Evolutionary conservation across 1,140 invertebrate species (phyloP), one percentile per base, ranked within the genome.

Genomic region (Anagrus nilaparvatae): DNA sequence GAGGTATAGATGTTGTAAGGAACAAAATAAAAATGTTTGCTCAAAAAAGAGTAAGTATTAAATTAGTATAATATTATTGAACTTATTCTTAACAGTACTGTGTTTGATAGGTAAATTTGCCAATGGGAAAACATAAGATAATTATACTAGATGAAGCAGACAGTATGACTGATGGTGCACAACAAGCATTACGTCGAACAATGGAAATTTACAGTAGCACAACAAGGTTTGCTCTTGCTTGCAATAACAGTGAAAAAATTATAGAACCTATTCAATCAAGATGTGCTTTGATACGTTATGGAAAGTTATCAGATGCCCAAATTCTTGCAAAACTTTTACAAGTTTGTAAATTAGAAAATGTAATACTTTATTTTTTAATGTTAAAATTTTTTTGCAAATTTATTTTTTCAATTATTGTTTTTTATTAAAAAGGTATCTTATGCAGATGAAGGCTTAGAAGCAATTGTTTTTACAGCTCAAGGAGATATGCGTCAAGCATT

Each of bases 21-120:
- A 97, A 97, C 59, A 97, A 97, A 71, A 96, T 99, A 3, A 98
- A 98, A 72, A 91, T 94, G 82, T 99, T 99, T 76, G 94, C 95
- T 1, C 93, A 97, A 59, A 88, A 94, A 59, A 96, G 90, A 69
- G 76, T 76, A 43, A 38, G 36, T 3, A 18, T n/a, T 36, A 17
- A 12, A 7, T 27, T 34, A 1, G 17, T 17, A 37, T 8, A 29
- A 28, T 6, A 5, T 21, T 21, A 19, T 31, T 38, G 3, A 7
- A 33, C 35, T 25, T 19, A 27, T 43, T 42, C 13, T 28, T 23
- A n/a, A 45, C 12, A 32, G 2, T 32, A 19, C 21, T 17, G 13
- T 28, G 9, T 38, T 21, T 21, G 31, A 8, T 40, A 77, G 75
- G 89, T 98, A 0, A 98, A 92, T 5, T 64, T 99, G 31, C 88